phyloP scores from a whole-genome alignment of 1,140 invertebrate genomes.

The Tyrophagus putrescentiae region DNA sequence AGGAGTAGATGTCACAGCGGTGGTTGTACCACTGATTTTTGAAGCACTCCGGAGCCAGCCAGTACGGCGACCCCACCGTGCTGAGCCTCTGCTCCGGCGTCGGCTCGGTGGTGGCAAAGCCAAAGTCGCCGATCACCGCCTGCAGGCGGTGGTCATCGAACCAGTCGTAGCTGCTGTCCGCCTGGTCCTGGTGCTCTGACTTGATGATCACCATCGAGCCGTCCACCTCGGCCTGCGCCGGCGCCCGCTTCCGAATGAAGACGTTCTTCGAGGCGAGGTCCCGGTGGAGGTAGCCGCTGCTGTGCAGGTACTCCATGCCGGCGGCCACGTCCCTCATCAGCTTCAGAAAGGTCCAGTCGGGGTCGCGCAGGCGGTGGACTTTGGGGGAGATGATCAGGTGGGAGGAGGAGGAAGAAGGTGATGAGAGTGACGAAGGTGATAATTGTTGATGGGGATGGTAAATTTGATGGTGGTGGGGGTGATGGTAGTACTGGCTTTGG shows the following conservation, averaged over 20 bases:
- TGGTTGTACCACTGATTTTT: conserved; percentile 52
- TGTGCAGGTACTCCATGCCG: conserved; percentile 83
- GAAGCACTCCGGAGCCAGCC: conserved; percentile 93
- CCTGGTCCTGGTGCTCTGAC: no score
- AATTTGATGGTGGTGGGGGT: no score
- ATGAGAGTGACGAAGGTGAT: not conserved
- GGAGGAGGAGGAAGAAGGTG: not conserved
- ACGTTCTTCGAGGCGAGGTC: conserved; percentile 73
- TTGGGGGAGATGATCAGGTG: conserved; percentile 43
- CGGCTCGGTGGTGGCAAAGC: conserved; percentile 47
- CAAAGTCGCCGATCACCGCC: conserved; percentile 84
- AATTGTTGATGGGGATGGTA: no score
- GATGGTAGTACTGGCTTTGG: no score
- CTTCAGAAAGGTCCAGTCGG: conserved; percentile 39
- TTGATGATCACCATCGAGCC: not conserved
- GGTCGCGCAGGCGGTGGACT: conserved; percentile 40
- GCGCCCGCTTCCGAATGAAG: conserved; percentile 8
- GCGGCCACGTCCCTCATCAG: conserved; percentile 68
- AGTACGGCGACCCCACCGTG: conserved; percentile 84
- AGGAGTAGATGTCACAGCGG: conserved; percentile 68
- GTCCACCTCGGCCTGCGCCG: not conserved
- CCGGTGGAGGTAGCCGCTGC: conserved; percentile 74
- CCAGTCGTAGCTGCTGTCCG: not conserved
- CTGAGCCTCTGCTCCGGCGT: conserved; percentile 41
- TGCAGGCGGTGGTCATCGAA: conserved; percentile 47